These are phyloP conservation scores for Xyliphius kryptos DNA, from an alignment of 2,113 vertebrate genomes.

Conservation along the genomic window DNA sequence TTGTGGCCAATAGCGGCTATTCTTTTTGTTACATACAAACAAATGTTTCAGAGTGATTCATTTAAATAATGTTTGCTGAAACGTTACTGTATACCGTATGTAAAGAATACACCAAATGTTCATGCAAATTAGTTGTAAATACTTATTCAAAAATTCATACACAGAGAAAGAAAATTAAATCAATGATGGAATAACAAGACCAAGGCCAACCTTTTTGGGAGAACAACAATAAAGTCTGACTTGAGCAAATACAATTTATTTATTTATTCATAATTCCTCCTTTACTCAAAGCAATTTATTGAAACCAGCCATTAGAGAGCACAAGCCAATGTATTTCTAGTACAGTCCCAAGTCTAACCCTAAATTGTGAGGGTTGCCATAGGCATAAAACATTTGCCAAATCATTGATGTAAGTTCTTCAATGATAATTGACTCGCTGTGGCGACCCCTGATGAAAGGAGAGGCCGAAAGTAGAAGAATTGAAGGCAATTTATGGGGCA, in stretches of 20 bases:
- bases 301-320: too few species aligned
- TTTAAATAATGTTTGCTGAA: neutral
- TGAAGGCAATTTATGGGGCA: too few species aligned
- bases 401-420: too few species aligned
- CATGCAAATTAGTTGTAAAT: neutral
- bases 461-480: too few species aligned
- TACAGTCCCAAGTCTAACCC: neutral
- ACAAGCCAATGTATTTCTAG: too few species aligned
- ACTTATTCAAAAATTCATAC: too few species aligned
- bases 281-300: neutral
- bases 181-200: neutral
- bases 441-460: too few species aligned
- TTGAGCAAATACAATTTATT: neutral
- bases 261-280: too few species aligned
- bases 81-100: neutral
- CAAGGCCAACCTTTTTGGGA: neutral
- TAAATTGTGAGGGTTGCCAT: too few species aligned
- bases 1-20: neutral
- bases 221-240: neutral
- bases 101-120: neutral
- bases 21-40: neutral
- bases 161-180: constrained; percentile 5
- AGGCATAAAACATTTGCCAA: too few species aligned
- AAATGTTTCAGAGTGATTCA: neutral
- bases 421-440: too few species aligned